A percentile compares a stretch with the other conserved stretches of the same genome.
These are phyloP conservation scores for Pachyrhynchus sulphureomaculatus DNA, from an alignment of 1,140 invertebrate species.

Conservation along the genomic window DNA sequence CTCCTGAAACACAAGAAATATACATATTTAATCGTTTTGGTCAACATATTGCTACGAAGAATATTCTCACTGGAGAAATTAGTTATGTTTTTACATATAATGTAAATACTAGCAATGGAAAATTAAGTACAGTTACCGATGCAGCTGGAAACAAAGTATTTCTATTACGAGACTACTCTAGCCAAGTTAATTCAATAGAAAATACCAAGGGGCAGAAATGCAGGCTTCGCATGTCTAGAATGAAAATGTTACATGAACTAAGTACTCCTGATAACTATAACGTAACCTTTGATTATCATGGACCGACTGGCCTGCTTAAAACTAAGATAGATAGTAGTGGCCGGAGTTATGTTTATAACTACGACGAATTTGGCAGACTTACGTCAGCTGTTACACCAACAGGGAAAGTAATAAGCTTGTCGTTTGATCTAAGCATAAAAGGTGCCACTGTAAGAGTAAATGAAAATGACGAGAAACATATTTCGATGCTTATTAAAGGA, in stretches of 20 bases:
- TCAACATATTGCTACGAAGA: constrained; percentile 88
- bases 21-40: constrained; percentile 96
- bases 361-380: constrained; percentile 91
- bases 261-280: constrained; percentile 90
- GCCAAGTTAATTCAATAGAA: constrained; percentile 89
- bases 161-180: constrained; percentile 83
- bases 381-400: constrained; percentile 89
- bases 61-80: constrained; percentile 89
- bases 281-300: constrained; percentile 90
- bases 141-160: constrained; percentile 92
- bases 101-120: constrained; percentile 94
- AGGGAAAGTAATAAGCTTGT: constrained; percentile 81
- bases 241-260: constrained; percentile 86
- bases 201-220: constrained; percentile 94
- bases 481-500: constrained; percentile 85
- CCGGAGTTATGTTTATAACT: constrained; percentile 90
- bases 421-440: constrained; percentile 84
- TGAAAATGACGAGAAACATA: constrained; percentile 77
- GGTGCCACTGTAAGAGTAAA: constrained; percentile 84
- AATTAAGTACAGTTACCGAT: constrained; percentile 88
- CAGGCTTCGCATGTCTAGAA: constrained; percentile 81
- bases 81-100: constrained; percentile 94
- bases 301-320: constrained; percentile 82
- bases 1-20: constrained; percentile 92
- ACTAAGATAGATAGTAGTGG: constrained; percentile 88